phyloP scores from a whole-genome alignment of 2,888 invertebrate genomes.

The Apamea anceps region DNA sequence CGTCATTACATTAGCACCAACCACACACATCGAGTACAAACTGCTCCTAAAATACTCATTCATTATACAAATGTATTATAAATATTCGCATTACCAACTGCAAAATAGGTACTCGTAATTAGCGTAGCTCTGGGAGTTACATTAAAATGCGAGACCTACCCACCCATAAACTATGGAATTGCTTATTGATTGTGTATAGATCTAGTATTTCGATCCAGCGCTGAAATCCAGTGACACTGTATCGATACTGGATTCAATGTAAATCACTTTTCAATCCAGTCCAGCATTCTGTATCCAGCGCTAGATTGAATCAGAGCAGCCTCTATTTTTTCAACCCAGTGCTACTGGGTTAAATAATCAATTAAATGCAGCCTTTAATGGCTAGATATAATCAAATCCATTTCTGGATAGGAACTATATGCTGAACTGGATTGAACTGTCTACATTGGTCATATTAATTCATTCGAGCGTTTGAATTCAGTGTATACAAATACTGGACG shows the following conservation, averaged over 20 bases:
- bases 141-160: conserved; percentile 27
- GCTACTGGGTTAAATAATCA: not conserved
- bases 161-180: conserved; percentile 9
- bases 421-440: not conserved
- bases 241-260: not conserved
- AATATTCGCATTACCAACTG: conserved; percentile 52
- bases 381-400: not conserved
- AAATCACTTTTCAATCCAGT: not conserved
- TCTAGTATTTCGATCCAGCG: not conserved
- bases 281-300: not conserved
- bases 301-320: not conserved
- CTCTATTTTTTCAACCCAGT: not conserved
- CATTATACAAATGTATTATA: conserved; percentile 64
- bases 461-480: not conserved
- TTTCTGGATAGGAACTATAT: not conserved
- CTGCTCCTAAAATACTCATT: conserved; percentile 71
- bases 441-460: not conserved
- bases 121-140: conserved; percentile 33
- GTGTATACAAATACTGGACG: not conserved
- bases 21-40: conserved; percentile 70
- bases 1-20: conserved; percentile 73
- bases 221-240: not conserved
- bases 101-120: conserved; percentile 42
- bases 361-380: not conserved
- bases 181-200: conserved; percentile 9